Evolutionary conservation across 2,113 vertebrate species (phyloP), one percentile per base, ranked within the genome.

Genomic region (Drymodes brunneopygia): DNA sequence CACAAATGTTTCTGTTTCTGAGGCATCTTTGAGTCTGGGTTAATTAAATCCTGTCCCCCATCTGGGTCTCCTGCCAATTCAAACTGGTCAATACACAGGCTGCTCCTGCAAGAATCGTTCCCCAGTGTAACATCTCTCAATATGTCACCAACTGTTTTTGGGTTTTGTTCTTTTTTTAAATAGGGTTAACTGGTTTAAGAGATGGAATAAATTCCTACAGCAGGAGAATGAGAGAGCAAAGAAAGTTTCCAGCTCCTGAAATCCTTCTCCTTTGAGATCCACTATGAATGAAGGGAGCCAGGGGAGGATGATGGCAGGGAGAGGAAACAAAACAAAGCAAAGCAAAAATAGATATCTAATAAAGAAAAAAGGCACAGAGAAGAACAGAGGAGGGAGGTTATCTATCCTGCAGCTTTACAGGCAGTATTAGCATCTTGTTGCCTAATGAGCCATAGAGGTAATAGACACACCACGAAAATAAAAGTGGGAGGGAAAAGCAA

Each of bases 371-470:
- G 13, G 42, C 44, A 48, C 13, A 42, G 62, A 25, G 27, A 67
- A 72, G 51, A 91, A 42, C 8, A 92, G 36, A 33, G 31, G 15
- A 69, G 24, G 6, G 6, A 10, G 15, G 40, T 83, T 64, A 60
- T 93, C 84, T 72, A 57, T 85, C 45, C 86, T 92, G 77, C 58
- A 73, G 69, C 56, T 94, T 40, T 91, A 75, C 51, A 89, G 79
- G 73, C 33, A 42, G 77, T 7, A 71, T 90, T 80, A 97, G 44
- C 83, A 86, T 94, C 81, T 92, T 82, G 66, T 21, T 53, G 96
- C 69, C 82, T 97, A 97, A 97, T 95, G 84, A 96, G 87, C 75
- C 95, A 42, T 89, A 82, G 36, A 48, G 31, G n/a, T 53, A 94
- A 93, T 28, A 95, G 92, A 91, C 62, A 92, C 83, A 80, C 83